These are phyloP conservation scores for Leptopilina drosophilae DNA, from an alignment of 2,888 invertebrate species.

Conservation along the genomic window DNA sequence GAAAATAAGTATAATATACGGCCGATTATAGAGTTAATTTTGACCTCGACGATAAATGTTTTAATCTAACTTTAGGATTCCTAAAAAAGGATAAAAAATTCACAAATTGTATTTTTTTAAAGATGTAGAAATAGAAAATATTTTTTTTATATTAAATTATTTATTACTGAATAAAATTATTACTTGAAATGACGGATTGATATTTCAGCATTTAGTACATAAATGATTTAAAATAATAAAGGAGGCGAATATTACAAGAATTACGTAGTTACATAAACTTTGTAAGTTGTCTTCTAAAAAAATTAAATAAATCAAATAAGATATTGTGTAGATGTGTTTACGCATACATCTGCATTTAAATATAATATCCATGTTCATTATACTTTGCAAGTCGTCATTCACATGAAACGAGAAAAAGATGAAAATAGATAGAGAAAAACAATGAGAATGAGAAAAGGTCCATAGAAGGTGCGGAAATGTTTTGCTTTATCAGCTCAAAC, in stretches of 20 bases:
- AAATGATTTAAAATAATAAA: not conserved
- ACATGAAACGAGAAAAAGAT: constrained; percentile 6
- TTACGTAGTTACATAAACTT: not conserved
- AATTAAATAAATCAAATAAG: not conserved
- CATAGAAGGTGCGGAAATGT: constrained; percentile 1
- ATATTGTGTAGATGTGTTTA: not conserved
- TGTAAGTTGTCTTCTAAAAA: not conserved
- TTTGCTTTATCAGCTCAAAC: constrained; percentile 14
- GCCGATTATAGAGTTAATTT: constrained; percentile 5
- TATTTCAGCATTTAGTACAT: not conserved
- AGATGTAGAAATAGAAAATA: no score
- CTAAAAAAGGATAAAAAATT: not conserved
- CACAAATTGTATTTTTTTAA: no score
- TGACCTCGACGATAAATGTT: not conserved
- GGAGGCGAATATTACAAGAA: not conserved
- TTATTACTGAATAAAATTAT: not conserved
- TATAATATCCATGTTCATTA: not conserved
- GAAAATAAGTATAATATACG: constrained; percentile 8
- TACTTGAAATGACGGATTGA: not conserved
- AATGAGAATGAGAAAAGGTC: not conserved
- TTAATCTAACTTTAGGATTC: constrained; percentile 1
- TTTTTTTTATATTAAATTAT: no score
- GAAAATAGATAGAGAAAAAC: constrained; percentile 9
- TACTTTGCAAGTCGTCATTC: not conserved
- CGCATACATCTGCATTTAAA: constrained; percentile 6